Conservation (phyloP, 2,888 invertebrate species). For the Ephialtes manifestator region DNA sequence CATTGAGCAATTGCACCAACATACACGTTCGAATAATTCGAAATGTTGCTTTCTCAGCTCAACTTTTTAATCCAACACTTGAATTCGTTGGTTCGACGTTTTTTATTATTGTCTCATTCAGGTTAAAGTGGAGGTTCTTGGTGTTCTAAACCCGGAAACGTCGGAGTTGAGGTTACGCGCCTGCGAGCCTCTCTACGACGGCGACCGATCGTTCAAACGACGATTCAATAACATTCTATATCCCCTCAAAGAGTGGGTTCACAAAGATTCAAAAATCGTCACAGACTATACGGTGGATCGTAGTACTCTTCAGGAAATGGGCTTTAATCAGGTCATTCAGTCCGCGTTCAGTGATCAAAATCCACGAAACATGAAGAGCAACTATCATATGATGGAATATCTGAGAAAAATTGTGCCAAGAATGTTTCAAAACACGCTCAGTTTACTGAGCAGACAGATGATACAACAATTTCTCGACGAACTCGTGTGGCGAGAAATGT, state of each 20-base stretch:
- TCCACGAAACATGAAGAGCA: slow-evolving; percentile 88
- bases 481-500: slow-evolving; percentile 95
- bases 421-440: slow-evolving; percentile 96
- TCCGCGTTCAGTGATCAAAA: slow-evolving; percentile 86
- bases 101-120: slow-evolving; percentile 77
- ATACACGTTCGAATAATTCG: no score
- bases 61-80: neutral
- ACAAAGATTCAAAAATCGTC: slow-evolving; percentile 91
- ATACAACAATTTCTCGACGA: slow-evolving; percentile 97
- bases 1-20: no score
- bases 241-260: slow-evolving; percentile 92
- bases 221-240: slow-evolving; percentile 94
- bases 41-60: no score
- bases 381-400: slow-evolving; percentile 95
- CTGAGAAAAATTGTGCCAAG: slow-evolving; percentile 94
- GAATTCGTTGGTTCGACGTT: neutral
- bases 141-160: slow-evolving; percentile 92
- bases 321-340: slow-evolving; percentile 92
- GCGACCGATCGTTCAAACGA: slow-evolving; percentile 92
- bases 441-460: slow-evolving; percentile 93
- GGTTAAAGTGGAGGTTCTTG: slow-evolving; percentile 95
- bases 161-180: slow-evolving; percentile 91
- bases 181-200: slow-evolving; percentile 93
- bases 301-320: slow-evolving; percentile 91
- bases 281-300: slow-evolving; percentile 95